Evolutionary conservation across 2,888 invertebrate species (phyloP).

Genomic region (Drosophila greeni): DNA sequence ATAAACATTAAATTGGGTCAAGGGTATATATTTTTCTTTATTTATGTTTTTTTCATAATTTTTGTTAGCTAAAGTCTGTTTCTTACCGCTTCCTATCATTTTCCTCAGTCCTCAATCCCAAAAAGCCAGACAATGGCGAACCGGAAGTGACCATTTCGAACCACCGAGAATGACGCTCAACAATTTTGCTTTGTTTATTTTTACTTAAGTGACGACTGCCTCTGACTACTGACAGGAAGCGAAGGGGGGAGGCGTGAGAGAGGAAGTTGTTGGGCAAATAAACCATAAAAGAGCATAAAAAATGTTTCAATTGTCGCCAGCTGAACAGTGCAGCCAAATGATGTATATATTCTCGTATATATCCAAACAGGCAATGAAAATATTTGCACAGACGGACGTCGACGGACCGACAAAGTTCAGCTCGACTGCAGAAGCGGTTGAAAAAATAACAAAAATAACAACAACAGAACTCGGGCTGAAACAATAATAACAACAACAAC

Average conservation of each 20-base stretch:
- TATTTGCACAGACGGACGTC: constrained; percentile 47
- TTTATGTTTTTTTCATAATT: not conserved
- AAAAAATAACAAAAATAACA: constrained; percentile 54
- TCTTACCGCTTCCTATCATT: not conserved
- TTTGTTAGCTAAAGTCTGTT: not conserved
- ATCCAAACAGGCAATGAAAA: constrained; percentile 46
- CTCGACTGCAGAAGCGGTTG: constrained; percentile 56
- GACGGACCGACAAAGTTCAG: constrained; percentile 13
- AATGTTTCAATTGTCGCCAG: constrained; percentile 69
- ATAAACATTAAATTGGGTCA: no score
- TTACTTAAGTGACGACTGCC: constrained; percentile 60
- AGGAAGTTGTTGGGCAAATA: constrained; percentile 49
- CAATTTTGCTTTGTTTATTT: constrained; percentile 59
- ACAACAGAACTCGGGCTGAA: constrained; percentile 25
- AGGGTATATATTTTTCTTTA: not conserved
- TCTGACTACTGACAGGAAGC: constrained; percentile 1
- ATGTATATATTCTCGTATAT: constrained; percentile 33
- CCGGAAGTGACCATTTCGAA: constrained; percentile 39
- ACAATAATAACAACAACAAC: constrained; percentile 21
- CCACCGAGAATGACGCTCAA: constrained; percentile 9
- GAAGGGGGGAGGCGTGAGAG: not conserved
- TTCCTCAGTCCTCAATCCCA: not conserved
- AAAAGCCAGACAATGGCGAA: constrained; percentile 13
- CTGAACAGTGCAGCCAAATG: constrained; percentile 56
- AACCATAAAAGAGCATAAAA: constrained; percentile 70